Percentiles rank a stretch among this genome's conserved stretches.
phyloP scores from a whole-genome alignment of 64 coral and sea anemone species.

The Cladopsammia gracilis region DNA sequence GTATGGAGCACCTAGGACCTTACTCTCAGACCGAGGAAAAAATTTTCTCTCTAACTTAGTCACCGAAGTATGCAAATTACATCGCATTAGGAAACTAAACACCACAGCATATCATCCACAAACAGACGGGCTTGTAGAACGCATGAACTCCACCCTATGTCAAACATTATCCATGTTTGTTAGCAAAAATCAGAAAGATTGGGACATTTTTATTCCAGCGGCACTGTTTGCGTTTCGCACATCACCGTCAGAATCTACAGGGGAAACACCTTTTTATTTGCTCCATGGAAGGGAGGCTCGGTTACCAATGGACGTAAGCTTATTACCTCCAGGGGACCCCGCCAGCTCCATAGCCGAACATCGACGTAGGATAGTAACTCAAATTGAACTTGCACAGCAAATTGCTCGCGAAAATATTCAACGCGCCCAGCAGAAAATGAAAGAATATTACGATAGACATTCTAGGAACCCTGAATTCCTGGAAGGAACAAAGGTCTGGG shows the following conservation, averaged over 20 bases:
- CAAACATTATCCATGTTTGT: slow-evolving; percentile 13
- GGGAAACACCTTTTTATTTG: slow-evolving; percentile 25
- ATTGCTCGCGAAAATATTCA: too few relatives aligned
- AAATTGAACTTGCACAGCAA: too few relatives aligned
- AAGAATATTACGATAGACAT: slow-evolving; percentile 12
- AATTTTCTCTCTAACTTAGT: slow-evolving; percentile 49
- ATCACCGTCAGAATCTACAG: neutral
- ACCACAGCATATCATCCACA: too few relatives aligned
- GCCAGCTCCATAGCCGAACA: too few relatives aligned
- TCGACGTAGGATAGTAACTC: too few relatives aligned
- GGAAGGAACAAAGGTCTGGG: slow-evolving; percentile 55
- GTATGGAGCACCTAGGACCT: neutral
- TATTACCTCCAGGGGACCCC: neutral
- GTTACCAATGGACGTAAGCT: neutral
- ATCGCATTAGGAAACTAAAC: neutral
- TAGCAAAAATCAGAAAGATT: neutral
- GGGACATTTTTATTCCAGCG: slow-evolving; percentile 23
- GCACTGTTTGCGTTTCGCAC: slow-evolving; percentile 19
- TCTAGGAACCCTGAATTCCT: neutral
- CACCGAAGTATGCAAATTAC: neutral
- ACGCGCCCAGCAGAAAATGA: too few relatives aligned
- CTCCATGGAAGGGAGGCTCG: slow-evolving; percentile 20
- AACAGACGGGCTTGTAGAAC: neutral
- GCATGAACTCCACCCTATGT: slow-evolving; percentile 8
- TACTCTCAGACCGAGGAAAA: neutral